Conservation (phyloP, 2,888 invertebrate genomes). For the Heliothis peltigera region DNA sequence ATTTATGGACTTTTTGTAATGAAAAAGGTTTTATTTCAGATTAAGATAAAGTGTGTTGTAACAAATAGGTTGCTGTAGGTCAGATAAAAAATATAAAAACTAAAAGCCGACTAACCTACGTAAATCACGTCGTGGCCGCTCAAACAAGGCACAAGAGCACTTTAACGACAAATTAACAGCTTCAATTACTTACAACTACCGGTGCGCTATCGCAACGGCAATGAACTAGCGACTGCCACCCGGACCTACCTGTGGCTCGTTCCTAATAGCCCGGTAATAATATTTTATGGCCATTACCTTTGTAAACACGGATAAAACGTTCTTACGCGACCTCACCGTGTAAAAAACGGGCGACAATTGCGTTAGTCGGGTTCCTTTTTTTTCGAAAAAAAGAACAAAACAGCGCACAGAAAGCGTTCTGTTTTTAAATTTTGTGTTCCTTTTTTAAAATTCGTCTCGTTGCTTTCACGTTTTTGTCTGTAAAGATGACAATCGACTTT, state of each 20-base stretch:
- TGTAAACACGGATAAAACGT: constrained; percentile 85
- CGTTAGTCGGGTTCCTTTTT: constrained; percentile 75
- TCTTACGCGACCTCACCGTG: constrained; percentile 74
- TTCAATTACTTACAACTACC: constrained; percentile 81
- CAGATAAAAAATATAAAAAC: constrained; percentile 35
- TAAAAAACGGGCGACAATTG: constrained; percentile 84
- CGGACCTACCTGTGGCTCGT: constrained; percentile 86
- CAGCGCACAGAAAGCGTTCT: constrained; percentile 62
- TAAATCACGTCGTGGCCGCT: constrained; percentile 69
- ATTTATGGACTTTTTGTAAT: constrained; percentile 14
- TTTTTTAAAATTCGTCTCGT: constrained; percentile 70
- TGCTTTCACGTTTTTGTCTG: constrained; percentile 54
- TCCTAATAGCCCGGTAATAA: constrained; percentile 85
- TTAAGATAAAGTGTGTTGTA: constrained; percentile 1
- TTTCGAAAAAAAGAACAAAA: constrained; percentile 68
- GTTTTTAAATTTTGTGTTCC: constrained; percentile 63
- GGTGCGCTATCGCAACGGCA: constrained; percentile 75
- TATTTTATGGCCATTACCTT: constrained; percentile 88
- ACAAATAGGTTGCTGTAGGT: constrained; percentile 1
- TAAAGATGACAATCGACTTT: constrained; percentile 45
- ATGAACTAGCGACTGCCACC: constrained; percentile 79
- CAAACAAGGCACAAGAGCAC: constrained; percentile 71
- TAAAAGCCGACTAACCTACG: constrained; percentile 45
- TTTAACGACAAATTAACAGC: constrained; percentile 80
- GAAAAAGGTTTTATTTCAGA: neutral